Conservation (phyloP, 1,140 invertebrate species). For the Notospermus geniculatus region DNA sequence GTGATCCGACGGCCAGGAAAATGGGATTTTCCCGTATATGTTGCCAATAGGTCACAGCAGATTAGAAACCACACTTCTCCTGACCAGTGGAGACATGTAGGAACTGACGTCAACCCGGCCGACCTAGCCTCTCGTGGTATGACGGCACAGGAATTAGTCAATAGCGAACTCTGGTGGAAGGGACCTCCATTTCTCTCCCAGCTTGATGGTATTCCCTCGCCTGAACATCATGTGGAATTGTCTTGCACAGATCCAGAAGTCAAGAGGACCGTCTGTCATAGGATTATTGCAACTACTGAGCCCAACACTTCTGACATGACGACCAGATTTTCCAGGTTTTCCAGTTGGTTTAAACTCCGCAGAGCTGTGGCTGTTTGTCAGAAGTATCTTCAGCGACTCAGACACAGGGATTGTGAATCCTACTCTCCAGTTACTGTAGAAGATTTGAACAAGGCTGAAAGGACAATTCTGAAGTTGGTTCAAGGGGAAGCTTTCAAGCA, state of each 20-base stretch:
- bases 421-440: no score
- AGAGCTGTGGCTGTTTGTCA: no score
- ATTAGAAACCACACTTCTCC: neutral
- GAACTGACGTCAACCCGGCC: constrained; percentile 20
- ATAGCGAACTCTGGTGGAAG: constrained; percentile 21
- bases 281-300: neutral
- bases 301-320: neutral
- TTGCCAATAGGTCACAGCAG: constrained; percentile 7
- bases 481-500: neutral
- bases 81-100: constrained; percentile 17
- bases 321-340: neutral
- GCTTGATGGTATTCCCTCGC: neutral
- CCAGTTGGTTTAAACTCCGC: no score
- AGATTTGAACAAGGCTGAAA: no score
- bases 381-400: no score
- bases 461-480: constrained; percentile 7
- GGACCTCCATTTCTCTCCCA: constrained; percentile 24
- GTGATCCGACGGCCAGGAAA: no score
- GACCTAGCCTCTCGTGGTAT: constrained; percentile 27
- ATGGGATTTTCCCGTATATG: constrained; percentile 13
- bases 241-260: neutral
- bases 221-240: neutral
- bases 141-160: constrained; percentile 9
- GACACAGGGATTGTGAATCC: no score
- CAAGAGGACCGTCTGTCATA: neutral